A percentile compares a stretch with the other conserved stretches of the same genome.
phyloP scores from a whole-genome alignment of 2,797 vertebrate species.

The Leptatherina wallacei region DNA sequence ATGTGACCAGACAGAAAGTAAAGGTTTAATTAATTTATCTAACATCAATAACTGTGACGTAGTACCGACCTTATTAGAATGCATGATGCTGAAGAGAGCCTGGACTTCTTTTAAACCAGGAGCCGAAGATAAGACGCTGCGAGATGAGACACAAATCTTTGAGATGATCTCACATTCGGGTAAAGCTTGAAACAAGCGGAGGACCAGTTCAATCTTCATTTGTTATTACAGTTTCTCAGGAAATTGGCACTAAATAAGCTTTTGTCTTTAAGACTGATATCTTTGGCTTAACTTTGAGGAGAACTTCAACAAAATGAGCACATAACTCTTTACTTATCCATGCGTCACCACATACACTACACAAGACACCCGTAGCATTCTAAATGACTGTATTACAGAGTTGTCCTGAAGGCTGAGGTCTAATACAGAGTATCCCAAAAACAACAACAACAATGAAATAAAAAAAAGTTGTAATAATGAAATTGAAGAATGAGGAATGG shows the following conservation, averaged over 20 bases:
- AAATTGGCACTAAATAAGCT: neutral
- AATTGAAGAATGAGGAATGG: neutral
- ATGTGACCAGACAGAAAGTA: neutral
- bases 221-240: neutral
- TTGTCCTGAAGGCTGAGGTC: neutral
- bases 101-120: conserved; percentile 57
- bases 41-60: conserved; percentile 7
- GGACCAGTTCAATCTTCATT: neutral
- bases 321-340: neutral
- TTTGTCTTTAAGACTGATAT: neutral
- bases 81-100: conserved; percentile 60
- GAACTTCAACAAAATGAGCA: neutral
- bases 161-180: neutral
- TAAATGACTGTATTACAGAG: neutral
- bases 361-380: neutral
- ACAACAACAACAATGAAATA: neutral
- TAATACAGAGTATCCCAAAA: neutral
- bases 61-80: conserved; percentile 60
- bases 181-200: neutral
- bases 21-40: conserved; percentile 2
- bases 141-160: conserved; percentile 11
- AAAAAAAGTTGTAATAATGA: no score
- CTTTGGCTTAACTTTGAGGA: neutral
- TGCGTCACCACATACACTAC: neutral
- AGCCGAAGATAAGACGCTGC: conserved; percentile 66